Evolutionary conservation across 53 echinoderm and acorn worm genomes (phyloP).

Genomic region (Temnopleurus reevesii): DNA sequence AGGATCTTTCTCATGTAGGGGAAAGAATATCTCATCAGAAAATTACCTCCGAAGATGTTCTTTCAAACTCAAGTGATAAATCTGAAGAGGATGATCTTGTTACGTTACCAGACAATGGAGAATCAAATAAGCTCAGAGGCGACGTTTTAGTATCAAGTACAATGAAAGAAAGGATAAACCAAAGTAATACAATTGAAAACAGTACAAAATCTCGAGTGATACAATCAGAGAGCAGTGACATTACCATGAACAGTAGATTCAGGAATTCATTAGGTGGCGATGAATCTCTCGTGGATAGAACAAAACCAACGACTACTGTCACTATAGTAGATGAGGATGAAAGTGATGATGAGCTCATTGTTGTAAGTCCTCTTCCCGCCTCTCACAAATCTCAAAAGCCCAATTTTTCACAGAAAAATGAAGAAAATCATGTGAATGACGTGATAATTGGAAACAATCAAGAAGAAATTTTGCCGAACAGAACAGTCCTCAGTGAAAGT

Average conservation of each 20-base stretch:
- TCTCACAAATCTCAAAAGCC: background rate
- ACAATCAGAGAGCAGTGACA: background rate
- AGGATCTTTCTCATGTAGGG: background rate
- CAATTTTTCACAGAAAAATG: background rate
- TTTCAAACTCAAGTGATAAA: background rate
- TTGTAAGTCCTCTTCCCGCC: background rate
- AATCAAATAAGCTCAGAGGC: background rate
- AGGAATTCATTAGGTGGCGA: background rate
- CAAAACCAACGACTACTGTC: background rate
- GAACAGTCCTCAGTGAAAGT: background rate
- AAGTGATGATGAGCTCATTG: conserved; percentile 54
- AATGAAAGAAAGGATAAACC: background rate
- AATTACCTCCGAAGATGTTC: background rate
- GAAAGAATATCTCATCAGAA: background rate
- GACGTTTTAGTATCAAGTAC: conserved; percentile 16
- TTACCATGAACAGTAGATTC: background rate
- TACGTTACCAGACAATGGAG: background rate
- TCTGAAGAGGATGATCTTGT: background rate
- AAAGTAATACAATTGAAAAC: background rate
- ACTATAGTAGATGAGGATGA: conserved; percentile 30
- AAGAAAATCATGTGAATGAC: background rate
- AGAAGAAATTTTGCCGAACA: background rate
- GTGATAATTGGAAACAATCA: background rate
- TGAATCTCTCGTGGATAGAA: too few relatives aligned
- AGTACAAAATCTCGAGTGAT: background rate